Base-by-base conservation (phyloP, 2,888 invertebrate genomes). In the Gonocerus acuteangulatus region DNA sequence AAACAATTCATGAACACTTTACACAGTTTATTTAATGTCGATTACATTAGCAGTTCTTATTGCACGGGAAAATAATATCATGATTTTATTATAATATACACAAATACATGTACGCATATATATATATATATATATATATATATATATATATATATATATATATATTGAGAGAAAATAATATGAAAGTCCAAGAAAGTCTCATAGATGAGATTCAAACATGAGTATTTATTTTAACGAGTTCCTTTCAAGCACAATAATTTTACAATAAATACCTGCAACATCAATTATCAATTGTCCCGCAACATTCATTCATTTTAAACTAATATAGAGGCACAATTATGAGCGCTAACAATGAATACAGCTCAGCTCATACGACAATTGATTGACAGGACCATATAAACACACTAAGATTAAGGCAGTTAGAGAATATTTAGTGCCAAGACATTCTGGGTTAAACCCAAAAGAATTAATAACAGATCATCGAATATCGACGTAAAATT, bases 401-500 rank as follows among this genome's bases (percentile, higher is more conserved):
- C 22, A 54, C 42, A 57, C 47, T 57, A 57, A 57, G 6, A 45
- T 47, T 57, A 57, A 57, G 57, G 57, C 57, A 57, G 45, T 57
- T 39, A 57, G 32, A 57, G 44, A 57, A 23, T 45, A 47, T 57
- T 56, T 57, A 57, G 57, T 57, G 57, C 57, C 57, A 44, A 57
- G 57, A 57, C 54, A 39, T 54, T 51, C 34, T 16, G 22, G 54
- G 54, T 22, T 21, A 42, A 7, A 54, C 54, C 54, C 54, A 54
- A 19, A 39, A 54, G 22, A 51, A 27, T 34, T 51, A 54, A 42
- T 54, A 54, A 54, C 42, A 54, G 21, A 39, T 23, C 54, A 54
- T 54, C 54, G 54, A 54, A 54, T 54, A 54, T 54, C 54, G 54
- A 54, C 42, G 54, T 42, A 54, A 54, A 51, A 54, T 32, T 54